Evolutionary conservation across 2,888 invertebrate species (phyloP).

Genomic region (Trilocha varians): DNA sequence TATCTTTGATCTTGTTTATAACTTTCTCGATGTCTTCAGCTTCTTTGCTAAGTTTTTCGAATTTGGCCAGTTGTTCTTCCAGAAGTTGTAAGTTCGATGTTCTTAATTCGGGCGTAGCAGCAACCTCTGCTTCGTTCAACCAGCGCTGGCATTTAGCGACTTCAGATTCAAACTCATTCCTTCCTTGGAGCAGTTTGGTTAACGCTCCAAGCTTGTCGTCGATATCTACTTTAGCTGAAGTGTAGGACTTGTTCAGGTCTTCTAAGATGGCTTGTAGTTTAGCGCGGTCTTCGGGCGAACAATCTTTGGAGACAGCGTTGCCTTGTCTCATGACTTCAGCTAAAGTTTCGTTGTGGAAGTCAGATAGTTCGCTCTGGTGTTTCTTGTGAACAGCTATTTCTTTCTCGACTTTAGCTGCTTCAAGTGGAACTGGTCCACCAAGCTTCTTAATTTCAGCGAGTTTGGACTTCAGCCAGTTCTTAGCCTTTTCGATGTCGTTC

Average conservation of each 20-base stretch:
- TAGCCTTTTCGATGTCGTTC: conserved; percentile 83
- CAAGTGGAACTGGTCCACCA: conserved; percentile 84
- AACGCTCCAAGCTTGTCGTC: conserved; percentile 81
- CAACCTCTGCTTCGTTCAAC: conserved; percentile 92
- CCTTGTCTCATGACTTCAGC: conserved; percentile 84
- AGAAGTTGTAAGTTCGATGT: conserved; percentile 86
- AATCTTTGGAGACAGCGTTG: conserved; percentile 84
- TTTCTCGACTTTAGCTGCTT: conserved; percentile 86
- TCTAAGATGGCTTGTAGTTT: conserved; percentile 78
- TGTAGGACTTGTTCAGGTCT: conserved; percentile 80
- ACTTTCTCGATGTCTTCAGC: conserved; percentile 80
- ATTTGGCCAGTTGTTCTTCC: conserved; percentile 91
- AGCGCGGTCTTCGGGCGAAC: conserved; percentile 79
- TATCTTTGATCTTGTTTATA: conserved; percentile 83
- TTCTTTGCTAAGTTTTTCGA: conserved; percentile 83
- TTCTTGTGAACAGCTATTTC: conserved; percentile 84
- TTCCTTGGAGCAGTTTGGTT: conserved; percentile 81
- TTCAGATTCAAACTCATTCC: conserved; percentile 87
- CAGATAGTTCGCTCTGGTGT: conserved; percentile 82
- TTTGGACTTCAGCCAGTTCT: conserved; percentile 86
- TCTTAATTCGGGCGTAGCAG: conserved; percentile 85
- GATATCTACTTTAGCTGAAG: conserved; percentile 80
- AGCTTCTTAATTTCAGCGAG: conserved; percentile 82
- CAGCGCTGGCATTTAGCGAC: conserved; percentile 88
- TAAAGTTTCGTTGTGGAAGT: conserved; percentile 82